These are phyloP conservation scores for Silurus glanis DNA, from an alignment of 2,113 vertebrate genomes.

Conservation along the genomic window DNA sequence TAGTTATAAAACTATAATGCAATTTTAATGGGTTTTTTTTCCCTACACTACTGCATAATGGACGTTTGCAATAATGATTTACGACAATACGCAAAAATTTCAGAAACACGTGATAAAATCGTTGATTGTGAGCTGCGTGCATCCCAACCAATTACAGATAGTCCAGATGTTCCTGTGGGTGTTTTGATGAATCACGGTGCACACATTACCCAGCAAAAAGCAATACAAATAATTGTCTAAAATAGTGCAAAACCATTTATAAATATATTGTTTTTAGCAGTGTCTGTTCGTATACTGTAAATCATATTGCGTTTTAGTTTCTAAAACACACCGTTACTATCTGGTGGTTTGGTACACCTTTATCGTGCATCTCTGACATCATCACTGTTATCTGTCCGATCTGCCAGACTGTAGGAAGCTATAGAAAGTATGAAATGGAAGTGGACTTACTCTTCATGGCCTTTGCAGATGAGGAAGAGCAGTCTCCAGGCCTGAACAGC, in stretches of 20 bases:
- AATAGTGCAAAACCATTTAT: neutral
- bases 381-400: neutral
- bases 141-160: neutral
- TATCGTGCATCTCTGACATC: neutral
- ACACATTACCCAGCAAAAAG: neutral
- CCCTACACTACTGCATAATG: no score
- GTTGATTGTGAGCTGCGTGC: neutral
- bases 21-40: neutral
- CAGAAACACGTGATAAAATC: neutral
- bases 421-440: neutral
- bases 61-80: neutral
- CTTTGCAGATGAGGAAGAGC: conserved; percentile 94
- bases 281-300: neutral
- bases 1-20: neutral
- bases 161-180: neutral
- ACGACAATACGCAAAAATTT: neutral
- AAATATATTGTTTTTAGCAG: neutral
- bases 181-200: neutral
- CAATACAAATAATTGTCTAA: neutral
- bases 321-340: neutral
- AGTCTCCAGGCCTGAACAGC: conserved; percentile 93
- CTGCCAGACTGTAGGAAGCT: neutral
- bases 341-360: no score
- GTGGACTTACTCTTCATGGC: conserved; percentile 91
- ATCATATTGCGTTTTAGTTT: neutral